These are phyloP conservation scores for Dermatemys mawii DNA, from an alignment of 2,113 vertebrate genomes.

Conservation along the genomic window DNA sequence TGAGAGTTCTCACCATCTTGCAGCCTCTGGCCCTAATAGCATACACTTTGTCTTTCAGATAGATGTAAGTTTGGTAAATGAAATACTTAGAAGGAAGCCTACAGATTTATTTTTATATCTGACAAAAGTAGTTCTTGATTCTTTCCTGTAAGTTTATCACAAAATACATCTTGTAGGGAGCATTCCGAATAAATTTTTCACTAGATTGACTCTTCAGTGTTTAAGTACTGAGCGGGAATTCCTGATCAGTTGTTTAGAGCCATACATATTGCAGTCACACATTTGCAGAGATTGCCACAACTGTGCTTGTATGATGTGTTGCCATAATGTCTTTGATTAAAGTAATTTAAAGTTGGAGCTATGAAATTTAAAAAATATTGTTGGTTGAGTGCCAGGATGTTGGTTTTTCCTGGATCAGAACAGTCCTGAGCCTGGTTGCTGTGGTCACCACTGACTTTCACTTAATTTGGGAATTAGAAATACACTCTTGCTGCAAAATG, in stretches of 20 bases:
- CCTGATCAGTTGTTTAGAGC: slow-evolving; percentile 12
- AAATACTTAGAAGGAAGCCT: neutral
- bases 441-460: slow-evolving; percentile 22
- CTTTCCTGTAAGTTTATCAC: neutral
- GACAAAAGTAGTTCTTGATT: neutral
- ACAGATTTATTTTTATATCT: neutral
- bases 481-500: slow-evolving; percentile 56
- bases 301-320: neutral
- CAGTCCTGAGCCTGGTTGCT: neutral
- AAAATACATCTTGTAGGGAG: neutral
- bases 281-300: slow-evolving; percentile 24
- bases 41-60: accelerated
- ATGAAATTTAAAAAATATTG: neutral
- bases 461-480: slow-evolving; percentile 43
- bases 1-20: neutral
- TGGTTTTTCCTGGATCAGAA: slow-evolving; percentile 29
- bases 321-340: neutral
- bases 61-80: neutral
- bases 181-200: neutral
- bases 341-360: slow-evolving; percentile 27
- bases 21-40: no score
- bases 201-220: neutral
- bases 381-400: neutral
- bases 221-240: neutral
- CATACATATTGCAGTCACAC: neutral